These are phyloP conservation scores for Bubo blakistoni DNA, from an alignment of 2,113 vertebrate genomes.

Conservation along the genomic window DNA sequence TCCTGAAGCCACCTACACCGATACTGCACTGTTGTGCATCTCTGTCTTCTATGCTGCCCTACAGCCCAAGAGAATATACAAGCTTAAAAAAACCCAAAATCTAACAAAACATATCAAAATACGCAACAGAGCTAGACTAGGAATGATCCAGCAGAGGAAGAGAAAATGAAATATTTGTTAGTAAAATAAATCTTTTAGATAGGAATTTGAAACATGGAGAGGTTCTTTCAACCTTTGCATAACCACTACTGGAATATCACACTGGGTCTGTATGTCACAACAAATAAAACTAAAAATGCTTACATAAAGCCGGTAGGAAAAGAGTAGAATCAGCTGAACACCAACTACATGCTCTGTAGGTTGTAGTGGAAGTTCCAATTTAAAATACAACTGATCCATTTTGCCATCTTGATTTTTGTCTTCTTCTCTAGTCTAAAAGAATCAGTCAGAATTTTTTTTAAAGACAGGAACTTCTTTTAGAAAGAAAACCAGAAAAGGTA, in stretches of 20 bases:
- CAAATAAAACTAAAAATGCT: conserved; percentile 37
- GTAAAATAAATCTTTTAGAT: not conserved
- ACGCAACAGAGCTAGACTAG: not conserved
- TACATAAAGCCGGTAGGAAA: conserved; percentile 91
- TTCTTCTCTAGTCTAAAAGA: conserved; percentile 85
- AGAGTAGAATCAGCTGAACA: conserved; percentile 89
- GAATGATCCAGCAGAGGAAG: not conserved
- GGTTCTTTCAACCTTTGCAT: not conserved
- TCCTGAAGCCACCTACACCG: not conserved
- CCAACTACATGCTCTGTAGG: conserved; percentile 82
- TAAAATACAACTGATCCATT: conserved; percentile 79
- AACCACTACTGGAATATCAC: not conserved
- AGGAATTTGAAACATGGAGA: not conserved
- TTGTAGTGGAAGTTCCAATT: conserved; percentile 83
- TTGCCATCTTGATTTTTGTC: conserved; percentile 91
- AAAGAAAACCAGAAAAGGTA: not conserved
- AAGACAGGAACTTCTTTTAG: not conserved
- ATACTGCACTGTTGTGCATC: not conserved
- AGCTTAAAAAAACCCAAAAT: not conserved
- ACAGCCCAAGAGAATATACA: not conserved
- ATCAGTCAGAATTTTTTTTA: not conserved
- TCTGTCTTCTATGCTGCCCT: not conserved
- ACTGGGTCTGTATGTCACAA: not conserved
- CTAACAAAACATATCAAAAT: not conserved
- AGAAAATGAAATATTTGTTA: not conserved